Base-by-base conservation (phyloP, 2,113 vertebrate genomes). In the Oreochromis aureus region DNA sequence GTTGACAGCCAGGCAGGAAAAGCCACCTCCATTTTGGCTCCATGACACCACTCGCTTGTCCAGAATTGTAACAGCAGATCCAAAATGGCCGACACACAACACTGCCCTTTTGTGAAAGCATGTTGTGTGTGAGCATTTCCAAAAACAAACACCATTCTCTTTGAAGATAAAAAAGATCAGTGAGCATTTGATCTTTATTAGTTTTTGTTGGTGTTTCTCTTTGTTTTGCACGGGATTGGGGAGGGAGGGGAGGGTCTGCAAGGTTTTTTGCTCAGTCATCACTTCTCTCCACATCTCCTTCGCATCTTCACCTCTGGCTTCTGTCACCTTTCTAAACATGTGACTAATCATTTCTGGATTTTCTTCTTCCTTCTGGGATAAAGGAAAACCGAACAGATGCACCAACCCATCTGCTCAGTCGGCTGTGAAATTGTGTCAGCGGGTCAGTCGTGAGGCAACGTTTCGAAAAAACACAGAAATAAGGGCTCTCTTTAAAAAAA, bases 401-500 rank as follows among this genome's bases (percentile, higher is more conserved):
- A 55, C 59, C 87, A 90, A 76, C 87, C 87, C 88, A 91, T 91
- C 88, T 53, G n/a, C 89, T 93, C 88, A 89, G 89, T 89, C 69
- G 86, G 93, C 87, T 94, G 92, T 93, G 87, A 92, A 94, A 91
- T 93, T 94, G 92, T 93, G 92, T 89, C 92, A 83, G 89, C 88
- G 76, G 91, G 87, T 94, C 80, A 81, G 84, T 89, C 53, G 66
- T 82, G 92, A 91, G 86, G 92, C 89, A 82, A 88, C 41, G 71
- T 90, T 86, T 89, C 36, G 4, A 90, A 88, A 85, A 83, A 82
- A 63, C 86, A 87, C 86, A 87, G 63, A 79, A 95, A 94, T 87
- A 96, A 96, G 96, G 96, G 96, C 96, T 96, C 94, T 95, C 87
- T 94, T 95, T 89, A 5, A 86, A 92, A 89, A 91, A 87, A 56